These are phyloP conservation scores for Triops cancriformis DNA, from an alignment of 1,140 invertebrate species.

Conservation along the genomic window DNA sequence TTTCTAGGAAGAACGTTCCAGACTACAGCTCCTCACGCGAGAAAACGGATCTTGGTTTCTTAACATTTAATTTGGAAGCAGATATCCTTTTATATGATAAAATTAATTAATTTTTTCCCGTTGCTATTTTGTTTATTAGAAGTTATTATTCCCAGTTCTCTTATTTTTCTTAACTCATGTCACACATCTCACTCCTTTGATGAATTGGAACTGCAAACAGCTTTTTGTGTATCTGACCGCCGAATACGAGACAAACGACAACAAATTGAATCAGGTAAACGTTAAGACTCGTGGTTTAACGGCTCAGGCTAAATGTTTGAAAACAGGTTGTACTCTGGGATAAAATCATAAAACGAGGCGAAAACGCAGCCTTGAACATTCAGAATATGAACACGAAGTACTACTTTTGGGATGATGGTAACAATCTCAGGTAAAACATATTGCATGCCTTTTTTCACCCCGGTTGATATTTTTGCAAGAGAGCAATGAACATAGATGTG, in stretches of 20 bases:
- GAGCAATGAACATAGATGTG: too few relatives aligned
- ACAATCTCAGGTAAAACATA: constrained; percentile 73
- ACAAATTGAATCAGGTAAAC: constrained; percentile 75
- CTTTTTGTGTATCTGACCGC: constrained; percentile 94
- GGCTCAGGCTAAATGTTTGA: too few relatives aligned
- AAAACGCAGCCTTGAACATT: constrained; percentile 82
- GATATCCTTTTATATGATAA: constrained; percentile 52
- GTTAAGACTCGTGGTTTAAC: too few relatives aligned
- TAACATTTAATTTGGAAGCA: constrained; percentile 90
- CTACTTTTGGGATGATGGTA: constrained; percentile 99
- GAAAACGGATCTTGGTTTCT: constrained; percentile 88
- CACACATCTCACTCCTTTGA: constrained; percentile 69
- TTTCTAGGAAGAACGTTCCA: constrained; percentile 83
- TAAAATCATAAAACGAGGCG: constrained; percentile 90
- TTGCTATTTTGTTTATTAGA: too few relatives aligned
- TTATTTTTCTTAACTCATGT: constrained; percentile 34
- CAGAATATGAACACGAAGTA: constrained; percentile 96
- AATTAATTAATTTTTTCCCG: neutral
- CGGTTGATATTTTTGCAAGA: too few relatives aligned
- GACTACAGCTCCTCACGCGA: constrained; percentile 90
- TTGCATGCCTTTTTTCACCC: neutral
- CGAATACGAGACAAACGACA: constrained; percentile 83
- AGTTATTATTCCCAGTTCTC: constrained; percentile 23
- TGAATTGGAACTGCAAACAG: constrained; percentile 99
- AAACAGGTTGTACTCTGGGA: constrained; percentile 98